phyloP scores from a whole-genome alignment of 2,888 invertebrate genomes.

The Anagyrus pseudococci region DNA sequence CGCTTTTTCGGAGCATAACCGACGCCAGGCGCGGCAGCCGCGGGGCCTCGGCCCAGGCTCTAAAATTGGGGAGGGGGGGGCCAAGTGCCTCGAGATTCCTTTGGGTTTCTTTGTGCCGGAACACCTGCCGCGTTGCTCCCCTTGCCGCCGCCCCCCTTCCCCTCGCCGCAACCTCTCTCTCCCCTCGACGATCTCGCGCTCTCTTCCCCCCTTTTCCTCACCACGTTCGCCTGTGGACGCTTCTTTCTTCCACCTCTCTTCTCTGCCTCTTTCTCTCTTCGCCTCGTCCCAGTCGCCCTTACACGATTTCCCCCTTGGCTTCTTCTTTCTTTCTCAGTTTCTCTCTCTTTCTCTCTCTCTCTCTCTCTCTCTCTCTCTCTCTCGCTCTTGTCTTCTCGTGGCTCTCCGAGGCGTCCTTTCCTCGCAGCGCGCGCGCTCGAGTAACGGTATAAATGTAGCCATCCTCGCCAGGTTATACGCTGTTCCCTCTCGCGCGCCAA shows the following conservation, averaged over 20 bases:
- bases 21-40: too few relatives aligned
- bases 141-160: constrained; percentile 36
- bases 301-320: neutral
- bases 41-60: too few relatives aligned
- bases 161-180: constrained; percentile 33
- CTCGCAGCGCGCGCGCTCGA: constrained; percentile 20
- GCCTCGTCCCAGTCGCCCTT: neutral
- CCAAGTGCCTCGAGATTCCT: constrained; percentile 48
- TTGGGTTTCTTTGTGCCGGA: constrained; percentile 55
- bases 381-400: neutral
- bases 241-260: constrained; percentile 12
- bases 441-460: constrained; percentile 49
- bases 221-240: constrained; percentile 13
- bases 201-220: constrained; percentile 32
- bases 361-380: constrained; percentile 27
- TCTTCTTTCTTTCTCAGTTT: constrained; percentile 8
- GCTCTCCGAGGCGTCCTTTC: constrained; percentile 41
- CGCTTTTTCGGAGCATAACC: too few relatives aligned
- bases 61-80: neutral
- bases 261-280: constrained; percentile 28
- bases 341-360: constrained; percentile 34
- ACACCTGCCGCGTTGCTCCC: constrained; percentile 54
- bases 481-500: too few relatives aligned
- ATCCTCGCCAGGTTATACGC: constrained; percentile 9
- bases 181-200: constrained; percentile 36